A percentile compares a stretch with the other conserved stretches of the same genome.
phyloP scores from a whole-genome alignment of 1,140 invertebrate genomes.

The Microplitis mediator region DNA sequence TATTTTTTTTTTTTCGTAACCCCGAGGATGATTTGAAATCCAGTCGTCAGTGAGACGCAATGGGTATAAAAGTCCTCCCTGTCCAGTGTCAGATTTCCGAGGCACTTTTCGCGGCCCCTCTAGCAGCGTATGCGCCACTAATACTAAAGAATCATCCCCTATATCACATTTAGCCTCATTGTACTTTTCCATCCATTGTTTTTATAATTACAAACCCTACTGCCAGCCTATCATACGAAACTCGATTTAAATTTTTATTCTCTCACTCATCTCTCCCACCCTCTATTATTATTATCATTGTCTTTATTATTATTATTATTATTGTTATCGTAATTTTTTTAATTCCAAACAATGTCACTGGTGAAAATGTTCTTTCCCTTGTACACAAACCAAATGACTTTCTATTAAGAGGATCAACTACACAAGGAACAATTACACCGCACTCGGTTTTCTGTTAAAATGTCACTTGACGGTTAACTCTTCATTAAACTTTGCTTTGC shows the following conservation, averaged over 20 bases:
- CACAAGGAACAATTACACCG: neutral
- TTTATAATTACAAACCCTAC: conserved; percentile 61
- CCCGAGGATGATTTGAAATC: too few species aligned
- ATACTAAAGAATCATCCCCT: conserved; percentile 50
- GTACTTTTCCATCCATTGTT: conserved; percentile 59
- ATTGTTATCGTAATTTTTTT: too few species aligned
- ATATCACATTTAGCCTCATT: conserved; percentile 62
- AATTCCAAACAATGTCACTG: neutral
- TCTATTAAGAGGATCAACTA: neutral
- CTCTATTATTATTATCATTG: too few species aligned
- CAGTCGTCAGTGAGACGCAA: too few species aligned
- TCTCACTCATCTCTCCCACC: neutral
- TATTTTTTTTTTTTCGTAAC: too few species aligned
- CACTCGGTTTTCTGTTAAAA: neutral
- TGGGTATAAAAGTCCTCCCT: conserved; percentile 33
- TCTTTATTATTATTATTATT: too few species aligned
- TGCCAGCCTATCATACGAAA: conserved; percentile 41
- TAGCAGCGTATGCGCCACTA: conserved; percentile 31
- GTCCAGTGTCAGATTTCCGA: conserved; percentile 60
- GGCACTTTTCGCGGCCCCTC: conserved; percentile 34
- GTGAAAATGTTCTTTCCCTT: neutral
- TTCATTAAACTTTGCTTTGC: neutral
- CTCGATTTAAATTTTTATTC: conserved; percentile 56
- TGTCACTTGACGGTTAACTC: neutral
- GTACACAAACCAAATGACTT: neutral